Evolutionary conservation across 2,888 invertebrate genomes (phyloP).

Genomic region (Hyles lineata): DNA sequence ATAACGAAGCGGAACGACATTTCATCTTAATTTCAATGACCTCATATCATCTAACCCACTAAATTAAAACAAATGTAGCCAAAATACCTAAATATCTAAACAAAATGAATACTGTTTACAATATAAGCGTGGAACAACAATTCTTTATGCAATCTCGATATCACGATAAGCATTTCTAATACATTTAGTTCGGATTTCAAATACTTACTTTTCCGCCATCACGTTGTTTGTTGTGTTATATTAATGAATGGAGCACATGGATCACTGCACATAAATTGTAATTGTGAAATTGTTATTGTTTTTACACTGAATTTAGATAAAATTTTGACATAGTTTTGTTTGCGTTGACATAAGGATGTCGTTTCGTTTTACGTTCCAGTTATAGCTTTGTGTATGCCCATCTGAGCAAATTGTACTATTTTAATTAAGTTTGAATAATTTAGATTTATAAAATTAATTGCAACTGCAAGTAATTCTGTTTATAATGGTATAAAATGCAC

Average conservation of each 20-base stretch:
- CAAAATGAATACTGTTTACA: conserved; percentile 31
- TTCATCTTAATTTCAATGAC: conserved; percentile 14
- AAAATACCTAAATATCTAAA: conserved; percentile 15
- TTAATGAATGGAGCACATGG: conserved; percentile 67
- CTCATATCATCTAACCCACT: conserved; percentile 6
- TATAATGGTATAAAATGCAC: background rate
- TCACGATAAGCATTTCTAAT: conserved; percentile 53
- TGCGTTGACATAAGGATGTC: conserved; percentile 76
- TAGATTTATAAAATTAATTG: background rate
- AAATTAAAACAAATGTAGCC: background rate
- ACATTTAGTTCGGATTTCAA: conserved; percentile 35
- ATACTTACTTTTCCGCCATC: conserved; percentile 80
- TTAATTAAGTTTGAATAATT: background rate
- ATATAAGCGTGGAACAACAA: conserved; percentile 29
- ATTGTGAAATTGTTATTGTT: conserved; percentile 66
- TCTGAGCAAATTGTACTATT: background rate
- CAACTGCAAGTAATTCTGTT: background rate
- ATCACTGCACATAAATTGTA: conserved; percentile 66
- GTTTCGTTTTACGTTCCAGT: conserved; percentile 43
- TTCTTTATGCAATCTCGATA: conserved; percentile 49
- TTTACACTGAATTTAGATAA: conserved; percentile 80
- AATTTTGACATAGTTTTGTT: conserved; percentile 82
- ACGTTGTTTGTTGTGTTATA: conserved; percentile 54
- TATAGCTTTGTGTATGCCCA: conserved; percentile 20
- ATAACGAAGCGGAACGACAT: conserved; percentile 9